Evolutionary conservation across 2,888 invertebrate species (phyloP).

Genomic region (Chymomyza amoena): DNA sequence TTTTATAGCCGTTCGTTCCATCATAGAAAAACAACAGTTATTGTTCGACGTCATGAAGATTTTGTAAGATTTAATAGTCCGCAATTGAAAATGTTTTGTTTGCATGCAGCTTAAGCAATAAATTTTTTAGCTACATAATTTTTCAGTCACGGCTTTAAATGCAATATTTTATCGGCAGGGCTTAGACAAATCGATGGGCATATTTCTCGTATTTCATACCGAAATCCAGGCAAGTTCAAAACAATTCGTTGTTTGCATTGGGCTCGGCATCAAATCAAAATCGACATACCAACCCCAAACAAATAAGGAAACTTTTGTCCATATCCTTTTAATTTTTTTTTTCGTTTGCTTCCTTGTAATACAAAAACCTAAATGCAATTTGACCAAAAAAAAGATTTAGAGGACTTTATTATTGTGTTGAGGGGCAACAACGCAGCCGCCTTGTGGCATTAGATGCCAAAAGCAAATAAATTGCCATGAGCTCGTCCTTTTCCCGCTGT

Average conservation of each 20-base stretch:
- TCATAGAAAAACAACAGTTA: not conserved
- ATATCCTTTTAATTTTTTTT: constrained; percentile 53
- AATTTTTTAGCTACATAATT: constrained; percentile 19
- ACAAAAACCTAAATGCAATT: constrained; percentile 53
- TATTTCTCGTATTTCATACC: constrained; percentile 11
- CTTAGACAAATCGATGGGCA: constrained; percentile 39
- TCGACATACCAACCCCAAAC: constrained; percentile 34
- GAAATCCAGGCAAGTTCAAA: not conserved
- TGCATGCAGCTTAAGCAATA: constrained; percentile 33
- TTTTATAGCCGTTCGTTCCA: not conserved
- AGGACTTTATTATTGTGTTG: constrained; percentile 53
- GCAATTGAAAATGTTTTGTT: constrained; percentile 48
- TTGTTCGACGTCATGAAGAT: not conserved
- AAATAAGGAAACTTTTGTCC: constrained; percentile 14
- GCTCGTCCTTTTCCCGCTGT: constrained; percentile 26
- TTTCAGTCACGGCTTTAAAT: constrained; percentile 5
- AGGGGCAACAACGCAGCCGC: not conserved
- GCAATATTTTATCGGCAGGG: constrained; percentile 1
- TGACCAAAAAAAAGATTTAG: constrained; percentile 57
- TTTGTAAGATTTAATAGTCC: constrained; percentile 27
- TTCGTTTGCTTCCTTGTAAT: constrained; percentile 14
- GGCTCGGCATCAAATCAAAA: constrained; percentile 23
- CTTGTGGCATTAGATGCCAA: constrained; percentile 33
- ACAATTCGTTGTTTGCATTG: constrained; percentile 50
- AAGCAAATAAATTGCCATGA: constrained; percentile 50